phyloP scores from a whole-genome alignment of 2,888 invertebrate genomes.

The Callyntrura guangdongensis region DNA sequence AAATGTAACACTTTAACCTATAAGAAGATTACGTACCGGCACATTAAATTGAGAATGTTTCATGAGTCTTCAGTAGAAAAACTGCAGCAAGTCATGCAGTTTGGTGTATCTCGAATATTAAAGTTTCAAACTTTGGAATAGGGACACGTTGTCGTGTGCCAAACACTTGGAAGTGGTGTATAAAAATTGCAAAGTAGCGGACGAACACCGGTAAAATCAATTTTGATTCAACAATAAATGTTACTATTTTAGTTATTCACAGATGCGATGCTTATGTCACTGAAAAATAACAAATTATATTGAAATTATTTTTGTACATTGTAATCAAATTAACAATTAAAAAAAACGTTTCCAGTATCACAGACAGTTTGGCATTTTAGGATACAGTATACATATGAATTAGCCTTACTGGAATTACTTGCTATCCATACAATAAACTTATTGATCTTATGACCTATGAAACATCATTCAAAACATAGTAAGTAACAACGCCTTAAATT shows the following conservation, averaged over 20 bases:
- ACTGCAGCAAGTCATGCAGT: conserved; percentile 63
- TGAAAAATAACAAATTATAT: not conserved
- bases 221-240: conserved; percentile 5
- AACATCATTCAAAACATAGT: no score
- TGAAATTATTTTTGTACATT: not conserved
- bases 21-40: conserved; percentile 57
- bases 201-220: not conserved
- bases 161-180: not conserved
- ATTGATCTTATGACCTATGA: no score
- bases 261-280: not conserved
- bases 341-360: no score
- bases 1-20: not conserved
- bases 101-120: conserved; percentile 23
- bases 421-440: no score
- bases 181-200: conserved; percentile 2
- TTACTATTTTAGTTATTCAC: not conserved
- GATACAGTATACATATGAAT: no score
- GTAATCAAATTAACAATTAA: no score
- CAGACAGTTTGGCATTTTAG: no score
- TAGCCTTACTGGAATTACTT: no score
- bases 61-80: conserved; percentile 69
- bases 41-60: conserved; percentile 81
- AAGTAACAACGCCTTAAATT: no score
- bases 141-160: not conserved
- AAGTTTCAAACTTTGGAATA: conserved; percentile 33